Conservation (phyloP, 2,888 invertebrate species). For the Parnassius glacialis region DNA sequence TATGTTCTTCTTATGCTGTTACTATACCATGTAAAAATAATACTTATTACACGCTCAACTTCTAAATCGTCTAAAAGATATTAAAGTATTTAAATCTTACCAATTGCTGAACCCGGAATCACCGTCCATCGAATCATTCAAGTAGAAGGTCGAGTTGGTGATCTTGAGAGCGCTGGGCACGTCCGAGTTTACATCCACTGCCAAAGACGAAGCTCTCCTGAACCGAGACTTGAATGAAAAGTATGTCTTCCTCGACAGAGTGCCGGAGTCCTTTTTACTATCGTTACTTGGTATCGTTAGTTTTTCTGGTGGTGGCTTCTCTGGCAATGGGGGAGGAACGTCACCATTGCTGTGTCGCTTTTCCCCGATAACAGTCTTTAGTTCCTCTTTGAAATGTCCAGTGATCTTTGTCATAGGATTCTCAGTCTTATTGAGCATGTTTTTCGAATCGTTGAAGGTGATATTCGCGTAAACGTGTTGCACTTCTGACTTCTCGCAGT, state of each 20-base stretch:
- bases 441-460: conserved; percentile 53
- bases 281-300: conserved; percentile 63
- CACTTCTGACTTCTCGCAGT: conserved; percentile 55
- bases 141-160: conserved; percentile 86
- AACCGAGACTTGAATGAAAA: conserved; percentile 83
- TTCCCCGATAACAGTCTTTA: conserved; percentile 64
- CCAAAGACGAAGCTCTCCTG: conserved; percentile 81
- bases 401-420: conserved; percentile 49
- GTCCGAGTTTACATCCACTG: conserved; percentile 75
- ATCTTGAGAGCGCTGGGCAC: conserved; percentile 77
- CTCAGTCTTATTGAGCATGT: conserved; percentile 59
- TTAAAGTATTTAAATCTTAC: conserved; percentile 43
- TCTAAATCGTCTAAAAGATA: too few species aligned
- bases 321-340: conserved; percentile 56
- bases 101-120: conserved; percentile 83
- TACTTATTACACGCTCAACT: background rate
- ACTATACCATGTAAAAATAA: background rate
- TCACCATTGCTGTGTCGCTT: conserved; percentile 58
- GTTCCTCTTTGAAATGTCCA: conserved; percentile 63
- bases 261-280: conserved; percentile 63
- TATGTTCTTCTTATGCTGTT: too few species aligned
- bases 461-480: conserved; percentile 61
- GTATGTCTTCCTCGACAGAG: conserved; percentile 70
- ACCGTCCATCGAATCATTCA: conserved; percentile 84
- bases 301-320: conserved; percentile 58